Evolutionary conservation across 2,888 invertebrate genomes (phyloP), one percentile per base, ranked within the genome.

Genomic region (Platynereis dumerilii): DNA sequence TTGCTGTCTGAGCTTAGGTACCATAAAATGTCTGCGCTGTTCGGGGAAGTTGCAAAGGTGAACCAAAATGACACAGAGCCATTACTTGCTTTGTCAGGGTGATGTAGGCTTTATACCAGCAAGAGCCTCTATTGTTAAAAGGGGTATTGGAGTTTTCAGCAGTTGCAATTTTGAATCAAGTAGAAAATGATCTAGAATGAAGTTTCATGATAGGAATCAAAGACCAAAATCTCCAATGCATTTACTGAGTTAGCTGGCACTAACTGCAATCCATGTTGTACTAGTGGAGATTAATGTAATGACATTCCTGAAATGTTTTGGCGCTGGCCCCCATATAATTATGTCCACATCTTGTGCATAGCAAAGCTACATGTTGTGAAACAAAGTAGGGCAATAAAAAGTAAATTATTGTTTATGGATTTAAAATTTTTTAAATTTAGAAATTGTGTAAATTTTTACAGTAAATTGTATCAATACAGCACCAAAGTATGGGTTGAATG

Each of bases 181-280:
- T 48, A n/a, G 48, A 22, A 48, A 48, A 48, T 48, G 48, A 48
- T 48, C 48, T 48, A 5, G 7, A 20, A 48, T 48, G 22, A 48
- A 48, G 22, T 48, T n/a, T 48, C 7, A n/a, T 48, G 48, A 20
- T 3, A 10, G n/a, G 5, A 48, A 7, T 48, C 20, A 20, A n/a
- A 48, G 17, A 48, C 22, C n/a, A 48, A 48, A 48, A 5, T 48
- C 48, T n/a, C n/a, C n/a, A 10, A n/a, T 20, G n/a, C n/a, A 7
- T 5, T 48, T 22, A n/a, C 48, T 7, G 7, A 48, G n/a, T 5
- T 48, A 48, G 7, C 48, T n/a, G 17, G 48, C 48, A 5, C 48
- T n/a, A 48, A 7, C 20, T 48, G 22, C 48, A 48, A n/a, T 48
- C 48, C 48, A 48, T n/a, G 7, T n/a, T 5, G 22, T 48, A n/a